A percentile compares a stretch with the other conserved stretches of the same genome.
phyloP scores from a whole-genome alignment of 1,140 invertebrate genomes.

The Drosophila dunni region DNA sequence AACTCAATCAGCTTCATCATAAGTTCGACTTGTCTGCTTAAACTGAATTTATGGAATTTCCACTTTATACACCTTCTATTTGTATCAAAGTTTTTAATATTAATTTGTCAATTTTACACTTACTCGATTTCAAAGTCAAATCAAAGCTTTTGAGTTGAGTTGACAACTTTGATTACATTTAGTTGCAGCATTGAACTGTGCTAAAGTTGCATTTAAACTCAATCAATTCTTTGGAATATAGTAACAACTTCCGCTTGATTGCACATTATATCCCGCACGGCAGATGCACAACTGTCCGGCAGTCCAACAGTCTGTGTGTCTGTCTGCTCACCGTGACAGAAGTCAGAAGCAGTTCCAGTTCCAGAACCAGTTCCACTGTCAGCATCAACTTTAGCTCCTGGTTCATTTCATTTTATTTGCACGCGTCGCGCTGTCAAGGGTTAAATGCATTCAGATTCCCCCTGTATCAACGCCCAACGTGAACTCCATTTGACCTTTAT shows the following conservation, averaged over 20 bases:
- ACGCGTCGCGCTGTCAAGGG: constrained; percentile 71
- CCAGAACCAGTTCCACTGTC: constrained; percentile 43
- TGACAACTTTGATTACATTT: constrained; percentile 59
- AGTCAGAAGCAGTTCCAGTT: constrained; percentile 38
- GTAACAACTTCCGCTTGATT: constrained; percentile 71
- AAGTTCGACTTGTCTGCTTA: neutral
- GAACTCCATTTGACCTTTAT: constrained; percentile 61
- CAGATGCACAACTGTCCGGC: constrained; percentile 22
- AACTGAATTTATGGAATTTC: constrained; percentile 8
- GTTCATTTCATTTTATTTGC: constrained; percentile 67
- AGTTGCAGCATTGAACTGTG: constrained; percentile 12
- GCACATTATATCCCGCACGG: constrained; percentile 67
- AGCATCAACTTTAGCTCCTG: constrained; percentile 31
- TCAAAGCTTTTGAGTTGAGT: constrained; percentile 31
- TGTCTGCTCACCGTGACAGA: constrained; percentile 51
- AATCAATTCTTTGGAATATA: constrained; percentile 70
- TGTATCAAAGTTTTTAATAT: constrained; percentile 27
- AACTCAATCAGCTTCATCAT: too few species aligned
- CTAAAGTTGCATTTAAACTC: constrained; percentile 63
- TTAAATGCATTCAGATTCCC: constrained; percentile 57
- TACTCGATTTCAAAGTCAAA: constrained; percentile 20
- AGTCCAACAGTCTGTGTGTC: constrained; percentile 11
- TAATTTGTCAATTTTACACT: constrained; percentile 30
- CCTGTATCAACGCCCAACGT: constrained; percentile 2
- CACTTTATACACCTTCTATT: constrained; percentile 17